Evolutionary conservation across 2,888 invertebrate genomes (phyloP).

Genomic region (Gnatocerus cornutus): DNA sequence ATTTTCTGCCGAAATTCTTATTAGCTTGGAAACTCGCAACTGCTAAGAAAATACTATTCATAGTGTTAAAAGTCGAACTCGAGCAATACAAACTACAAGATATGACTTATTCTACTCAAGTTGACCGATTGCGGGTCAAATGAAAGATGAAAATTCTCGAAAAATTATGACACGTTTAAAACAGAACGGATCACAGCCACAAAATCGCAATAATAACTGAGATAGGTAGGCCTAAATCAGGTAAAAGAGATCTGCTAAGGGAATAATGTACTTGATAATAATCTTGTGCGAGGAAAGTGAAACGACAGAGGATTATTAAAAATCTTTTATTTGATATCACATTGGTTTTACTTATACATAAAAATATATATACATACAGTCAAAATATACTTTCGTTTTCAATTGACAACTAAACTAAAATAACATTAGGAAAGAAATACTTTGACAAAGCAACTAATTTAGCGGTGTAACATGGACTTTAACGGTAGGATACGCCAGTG

Average conservation of each 20-base stretch:
- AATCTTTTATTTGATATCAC: slow-evolving; percentile 48
- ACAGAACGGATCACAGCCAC: slow-evolving; percentile 46
- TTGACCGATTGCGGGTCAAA: neutral
- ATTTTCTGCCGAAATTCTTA: too few relatives aligned
- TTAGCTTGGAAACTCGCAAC: slow-evolving; percentile 2
- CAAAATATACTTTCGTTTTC: slow-evolving; percentile 33
- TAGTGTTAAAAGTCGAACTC: slow-evolving; percentile 10
- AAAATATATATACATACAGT: slow-evolving; percentile 43
- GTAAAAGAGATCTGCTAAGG: slow-evolving; percentile 27
- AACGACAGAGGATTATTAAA: slow-evolving; percentile 28
- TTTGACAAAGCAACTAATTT: neutral
- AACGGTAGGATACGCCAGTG: neutral
- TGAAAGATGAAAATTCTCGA: too few relatives aligned
- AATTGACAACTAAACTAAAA: slow-evolving; percentile 10
- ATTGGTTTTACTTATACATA: slow-evolving; percentile 44
- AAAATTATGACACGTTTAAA: too few relatives aligned
- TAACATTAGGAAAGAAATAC: neutral
- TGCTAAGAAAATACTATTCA: neutral
- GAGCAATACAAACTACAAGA: slow-evolving; percentile 19
- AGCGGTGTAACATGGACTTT: slow-evolving; percentile 8
- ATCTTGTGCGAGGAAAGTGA: neutral
- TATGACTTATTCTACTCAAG: slow-evolving; percentile 17
- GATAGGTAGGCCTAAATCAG: slow-evolving; percentile 35
- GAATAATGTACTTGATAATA: slow-evolving; percentile 34
- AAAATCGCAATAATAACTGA: slow-evolving; percentile 36